Evolutionary conservation across 2,888 invertebrate genomes (phyloP).

Genomic region (Andrena flavipes): DNA sequence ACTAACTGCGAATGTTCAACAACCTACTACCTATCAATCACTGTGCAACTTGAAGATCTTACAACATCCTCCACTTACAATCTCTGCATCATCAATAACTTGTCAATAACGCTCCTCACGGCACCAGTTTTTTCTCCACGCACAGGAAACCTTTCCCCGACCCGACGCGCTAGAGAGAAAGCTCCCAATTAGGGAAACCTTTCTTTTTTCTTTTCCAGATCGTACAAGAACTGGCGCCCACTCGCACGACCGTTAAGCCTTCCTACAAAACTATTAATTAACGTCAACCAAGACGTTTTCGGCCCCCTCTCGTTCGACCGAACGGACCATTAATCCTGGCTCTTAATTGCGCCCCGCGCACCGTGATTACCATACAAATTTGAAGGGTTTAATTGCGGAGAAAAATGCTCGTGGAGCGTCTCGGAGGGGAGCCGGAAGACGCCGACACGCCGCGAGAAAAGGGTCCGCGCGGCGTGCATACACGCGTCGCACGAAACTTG

Average conservation of each 20-base stretch:
- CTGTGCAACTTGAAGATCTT: too few relatives aligned
- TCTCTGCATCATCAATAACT: neutral
- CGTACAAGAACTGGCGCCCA: slow-evolving; percentile 4
- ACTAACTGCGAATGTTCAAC: too few relatives aligned
- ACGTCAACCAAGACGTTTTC: slow-evolving; percentile 33
- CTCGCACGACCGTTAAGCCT: slow-evolving; percentile 13
- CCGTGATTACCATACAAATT: slow-evolving; percentile 50
- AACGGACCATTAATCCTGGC: slow-evolving; percentile 32
- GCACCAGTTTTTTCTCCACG: neutral
- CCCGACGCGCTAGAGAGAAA: slow-evolving; percentile 3
- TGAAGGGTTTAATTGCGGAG: slow-evolving; percentile 40
- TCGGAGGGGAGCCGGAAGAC: slow-evolving; percentile 13
- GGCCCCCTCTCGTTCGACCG: slow-evolving; percentile 8
- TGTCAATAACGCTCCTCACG: neutral
- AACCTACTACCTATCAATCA: too few relatives aligned
- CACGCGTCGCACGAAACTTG: slow-evolving; percentile 43
- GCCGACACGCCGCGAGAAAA: neutral
- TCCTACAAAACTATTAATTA: slow-evolving; percentile 39
- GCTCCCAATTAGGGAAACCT: slow-evolving; percentile 10
- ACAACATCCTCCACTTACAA: too few relatives aligned
- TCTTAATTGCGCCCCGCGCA: slow-evolving; percentile 29
- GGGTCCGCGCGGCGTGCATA: neutral
- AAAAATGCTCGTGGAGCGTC: slow-evolving; percentile 20
- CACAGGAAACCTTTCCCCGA: neutral
- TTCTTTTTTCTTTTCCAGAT: neutral